Evolutionary conservation across 2,888 invertebrate species (phyloP).

Genomic region (Drosophila paranaensis): DNA sequence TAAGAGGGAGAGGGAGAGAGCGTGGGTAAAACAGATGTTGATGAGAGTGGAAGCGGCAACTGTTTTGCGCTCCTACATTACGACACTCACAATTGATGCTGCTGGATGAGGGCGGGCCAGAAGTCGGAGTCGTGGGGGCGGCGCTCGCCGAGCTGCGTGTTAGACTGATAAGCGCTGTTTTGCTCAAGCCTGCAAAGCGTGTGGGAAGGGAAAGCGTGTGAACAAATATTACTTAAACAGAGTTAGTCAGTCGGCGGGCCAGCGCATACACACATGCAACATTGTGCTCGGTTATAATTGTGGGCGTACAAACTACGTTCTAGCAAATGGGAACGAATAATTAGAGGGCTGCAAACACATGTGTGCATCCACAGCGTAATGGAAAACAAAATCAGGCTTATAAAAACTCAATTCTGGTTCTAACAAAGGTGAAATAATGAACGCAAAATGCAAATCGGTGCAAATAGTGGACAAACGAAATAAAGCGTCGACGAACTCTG

Average conservation of each 20-base stretch:
- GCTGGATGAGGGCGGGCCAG: constrained; percentile 89
- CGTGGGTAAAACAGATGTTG: constrained; percentile 47
- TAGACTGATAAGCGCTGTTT: constrained; percentile 91
- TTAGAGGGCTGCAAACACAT: background rate
- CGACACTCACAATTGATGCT: constrained; percentile 87
- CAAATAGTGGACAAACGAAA: background rate
- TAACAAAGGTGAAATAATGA: constrained; percentile 27
- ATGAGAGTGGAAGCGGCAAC: constrained; percentile 38
- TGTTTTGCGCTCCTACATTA: constrained; percentile 15
- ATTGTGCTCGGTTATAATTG: constrained; percentile 60
- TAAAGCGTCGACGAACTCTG: background rate
- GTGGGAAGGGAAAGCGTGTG: constrained; percentile 67
- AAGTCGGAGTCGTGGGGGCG: constrained; percentile 89
- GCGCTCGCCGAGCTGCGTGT: constrained; percentile 85
- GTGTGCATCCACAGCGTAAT: background rate
- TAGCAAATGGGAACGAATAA: constrained; percentile 22
- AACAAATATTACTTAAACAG: constrained; percentile 60
- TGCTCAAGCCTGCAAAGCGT: constrained; percentile 89
- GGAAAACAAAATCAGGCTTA: constrained; percentile 24
- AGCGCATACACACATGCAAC: constrained; percentile 47
- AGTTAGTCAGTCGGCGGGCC: constrained; percentile 9
- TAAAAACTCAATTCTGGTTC: constrained; percentile 12
- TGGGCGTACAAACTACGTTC: constrained; percentile 70
- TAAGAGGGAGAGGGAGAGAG: constrained; percentile 4
- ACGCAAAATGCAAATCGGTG: constrained; percentile 23